Conservation (phyloP, 37 sponge, comb jelly and placozoan genomes). For the Ianthella basta region DNA sequence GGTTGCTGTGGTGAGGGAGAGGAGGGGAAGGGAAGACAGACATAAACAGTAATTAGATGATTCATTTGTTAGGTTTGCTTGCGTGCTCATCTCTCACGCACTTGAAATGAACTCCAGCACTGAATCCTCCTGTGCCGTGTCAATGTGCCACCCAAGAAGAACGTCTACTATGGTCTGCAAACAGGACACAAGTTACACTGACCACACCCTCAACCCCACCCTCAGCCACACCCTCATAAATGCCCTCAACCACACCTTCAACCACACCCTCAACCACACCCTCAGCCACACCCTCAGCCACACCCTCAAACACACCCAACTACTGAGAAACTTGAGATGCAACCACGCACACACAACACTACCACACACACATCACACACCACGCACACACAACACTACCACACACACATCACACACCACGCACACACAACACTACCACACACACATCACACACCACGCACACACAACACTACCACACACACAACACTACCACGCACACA, state of each 20-base stretch:
- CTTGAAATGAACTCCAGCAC: slow-evolving; percentile 69
- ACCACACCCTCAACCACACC: background rate
- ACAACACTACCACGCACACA: too few species aligned
- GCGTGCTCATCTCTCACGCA: background rate
- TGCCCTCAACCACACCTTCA: background rate
- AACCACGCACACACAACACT: too few species aligned
- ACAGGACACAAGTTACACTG: background rate
- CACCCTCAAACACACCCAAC: too few species aligned
- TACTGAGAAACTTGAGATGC: too few species aligned
- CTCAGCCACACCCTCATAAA: background rate
- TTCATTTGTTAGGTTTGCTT: too few species aligned
- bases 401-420: too few species aligned
- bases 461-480: too few species aligned
- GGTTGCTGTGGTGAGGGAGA: slow-evolving; percentile 15
- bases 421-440: too few species aligned
- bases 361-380: background rate
- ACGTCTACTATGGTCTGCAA: slow-evolving; percentile 78
- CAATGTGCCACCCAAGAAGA: slow-evolving; percentile 95
- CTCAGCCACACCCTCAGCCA: background rate
- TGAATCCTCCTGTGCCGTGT: slow-evolving; percentile 66
- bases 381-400: background rate
- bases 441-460: too few species aligned
- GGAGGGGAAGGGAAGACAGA: background rate
- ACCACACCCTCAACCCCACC: background rate
- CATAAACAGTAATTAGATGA: background rate